These are phyloP conservation scores for Micropterix aruncella DNA, from an alignment of 2,888 invertebrate species.

Conservation along the genomic window DNA sequence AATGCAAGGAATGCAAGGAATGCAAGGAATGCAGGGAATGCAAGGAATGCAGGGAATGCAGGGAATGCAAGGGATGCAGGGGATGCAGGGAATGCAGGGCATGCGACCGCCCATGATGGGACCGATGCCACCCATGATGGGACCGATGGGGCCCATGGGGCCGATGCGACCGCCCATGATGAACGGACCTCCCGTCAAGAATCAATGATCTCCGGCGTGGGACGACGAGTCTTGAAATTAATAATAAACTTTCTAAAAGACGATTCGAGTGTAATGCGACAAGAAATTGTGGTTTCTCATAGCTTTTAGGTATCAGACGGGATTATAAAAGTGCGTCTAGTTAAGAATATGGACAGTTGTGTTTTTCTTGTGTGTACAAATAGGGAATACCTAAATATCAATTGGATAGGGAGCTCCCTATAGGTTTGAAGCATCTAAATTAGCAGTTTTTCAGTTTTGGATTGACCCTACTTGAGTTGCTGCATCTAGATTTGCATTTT, in stretches of 20 bases:
- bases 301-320: no score
- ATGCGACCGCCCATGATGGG: conserved; percentile 57
- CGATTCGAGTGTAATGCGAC: no score
- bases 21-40: conserved; percentile 60
- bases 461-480: no score
- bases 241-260: not conserved
- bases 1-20: conserved; percentile 59
- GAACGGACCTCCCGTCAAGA: conserved; percentile 54
- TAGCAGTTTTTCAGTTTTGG: no score
- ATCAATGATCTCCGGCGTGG: conserved; percentile 9
- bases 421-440: no score
- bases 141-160: conserved; percentile 54
- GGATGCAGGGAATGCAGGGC: conserved; percentile 64
- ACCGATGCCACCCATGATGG: conserved; percentile 44
- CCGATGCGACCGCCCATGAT: conserved; percentile 59
- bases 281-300: no score
- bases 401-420: no score
- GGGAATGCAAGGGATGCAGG: conserved; percentile 64
- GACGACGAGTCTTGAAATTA: not conserved
- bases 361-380: no score
- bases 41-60: conserved; percentile 61
- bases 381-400: no score
- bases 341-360: no score
- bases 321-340: no score
- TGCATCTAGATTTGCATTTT: no score